Conservation (phyloP, 1,140 invertebrate genomes). For the Drosophila bocqueti region DNA sequence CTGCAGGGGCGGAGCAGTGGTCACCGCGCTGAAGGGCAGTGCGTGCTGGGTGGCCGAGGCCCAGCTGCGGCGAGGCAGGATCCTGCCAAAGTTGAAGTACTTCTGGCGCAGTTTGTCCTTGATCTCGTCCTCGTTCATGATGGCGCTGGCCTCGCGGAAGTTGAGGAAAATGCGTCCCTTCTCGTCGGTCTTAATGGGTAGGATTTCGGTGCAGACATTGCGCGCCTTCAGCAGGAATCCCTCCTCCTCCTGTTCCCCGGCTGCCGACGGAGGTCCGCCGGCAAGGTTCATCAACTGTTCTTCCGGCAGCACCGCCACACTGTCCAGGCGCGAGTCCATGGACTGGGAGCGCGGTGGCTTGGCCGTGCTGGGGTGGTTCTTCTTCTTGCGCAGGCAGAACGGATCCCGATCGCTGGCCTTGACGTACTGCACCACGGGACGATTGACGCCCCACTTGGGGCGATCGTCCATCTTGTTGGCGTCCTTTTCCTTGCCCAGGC, state of each 20-base stretch:
- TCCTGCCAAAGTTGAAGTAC: conserved; percentile 81
- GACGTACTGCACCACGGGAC: conserved; percentile 88
- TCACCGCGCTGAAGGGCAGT: conserved; percentile 66
- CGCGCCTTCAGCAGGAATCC: conserved; percentile 80
- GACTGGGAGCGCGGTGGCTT: conserved; percentile 71
- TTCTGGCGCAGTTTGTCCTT: conserved; percentile 82
- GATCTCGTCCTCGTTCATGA: conserved; percentile 84
- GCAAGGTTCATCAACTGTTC: conserved; percentile 34
- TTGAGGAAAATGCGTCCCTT: conserved; percentile 83
- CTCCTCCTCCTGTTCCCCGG: conserved; percentile 57
- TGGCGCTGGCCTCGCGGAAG: conserved; percentile 80
- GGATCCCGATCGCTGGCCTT: conserved; percentile 91
- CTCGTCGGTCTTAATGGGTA: conserved; percentile 83
- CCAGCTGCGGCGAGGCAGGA: conserved; percentile 78
- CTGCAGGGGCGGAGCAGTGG: conserved; percentile 50
- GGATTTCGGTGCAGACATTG: conserved; percentile 83
- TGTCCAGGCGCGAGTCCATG: conserved; percentile 76
- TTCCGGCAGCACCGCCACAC: conserved; percentile 52
- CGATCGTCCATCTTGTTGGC: conserved; percentile 85
- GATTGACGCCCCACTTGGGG: conserved; percentile 88
- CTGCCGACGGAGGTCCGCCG: conserved; percentile 20
- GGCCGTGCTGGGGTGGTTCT: conserved; percentile 57
- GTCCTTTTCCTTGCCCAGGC: conserved; percentile 61
- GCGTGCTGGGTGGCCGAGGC: conserved; percentile 79
- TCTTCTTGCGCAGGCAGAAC: conserved; percentile 85